A percentile compares a stretch with the other conserved stretches of the same genome.
phyloP scores from a whole-genome alignment of 2,113 vertebrate genomes.

The Pardalotus punctatus region DNA sequence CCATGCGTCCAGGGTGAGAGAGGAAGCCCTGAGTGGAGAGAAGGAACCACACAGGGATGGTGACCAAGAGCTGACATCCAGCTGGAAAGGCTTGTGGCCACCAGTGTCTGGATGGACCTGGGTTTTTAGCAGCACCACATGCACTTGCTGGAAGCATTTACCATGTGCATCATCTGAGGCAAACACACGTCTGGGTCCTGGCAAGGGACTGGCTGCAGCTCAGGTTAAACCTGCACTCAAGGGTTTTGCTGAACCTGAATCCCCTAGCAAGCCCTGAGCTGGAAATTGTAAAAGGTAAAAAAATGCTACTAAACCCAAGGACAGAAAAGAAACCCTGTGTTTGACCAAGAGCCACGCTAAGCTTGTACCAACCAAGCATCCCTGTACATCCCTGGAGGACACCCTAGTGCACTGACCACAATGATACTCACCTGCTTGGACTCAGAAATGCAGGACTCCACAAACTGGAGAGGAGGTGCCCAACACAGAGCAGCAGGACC shows the following conservation, averaged over 20 bases:
- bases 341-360: neutral
- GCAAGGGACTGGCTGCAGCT: neutral
- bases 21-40: neutral
- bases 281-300: neutral
- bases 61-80: neutral
- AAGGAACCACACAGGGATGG: neutral
- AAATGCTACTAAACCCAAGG: neutral
- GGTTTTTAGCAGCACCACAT: neutral
- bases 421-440: rapidly evolving
- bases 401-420: neutral
- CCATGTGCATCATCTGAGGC: neutral
- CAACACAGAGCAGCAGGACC: neutral
- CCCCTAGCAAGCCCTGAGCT: neutral
- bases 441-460: neutral
- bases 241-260: neutral
- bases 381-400: neutral
- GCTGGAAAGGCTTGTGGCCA: neutral
- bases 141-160: neutral
- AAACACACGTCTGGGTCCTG: neutral
- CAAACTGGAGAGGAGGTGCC: neutral
- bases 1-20: neutral
- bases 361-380: neutral
- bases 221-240: neutral
- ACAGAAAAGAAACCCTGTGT: neutral
- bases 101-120: rapidly evolving